Evolutionary conservation across 1,140 invertebrate genomes (phyloP).

Genomic region (Geopemphigus sp.): DNA sequence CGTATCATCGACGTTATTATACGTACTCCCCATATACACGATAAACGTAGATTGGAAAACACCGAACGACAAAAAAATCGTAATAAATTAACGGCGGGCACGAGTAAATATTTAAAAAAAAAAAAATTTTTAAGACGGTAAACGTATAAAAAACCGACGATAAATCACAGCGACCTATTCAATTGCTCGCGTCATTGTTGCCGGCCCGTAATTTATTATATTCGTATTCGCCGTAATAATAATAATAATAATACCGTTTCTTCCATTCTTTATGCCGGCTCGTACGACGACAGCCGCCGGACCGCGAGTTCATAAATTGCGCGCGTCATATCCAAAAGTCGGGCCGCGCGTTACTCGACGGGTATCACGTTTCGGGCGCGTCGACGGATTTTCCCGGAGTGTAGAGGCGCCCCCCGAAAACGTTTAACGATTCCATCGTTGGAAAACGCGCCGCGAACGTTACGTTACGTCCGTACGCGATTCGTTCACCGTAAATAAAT

Average conservation of each 20-base stretch:
- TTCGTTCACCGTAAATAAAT: no score
- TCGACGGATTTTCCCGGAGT: no score
- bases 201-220: constrained; percentile 15
- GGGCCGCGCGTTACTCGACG: not conserved
- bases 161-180: constrained; percentile 27
- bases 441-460: no score
- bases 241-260: not conserved
- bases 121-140: constrained; percentile 11
- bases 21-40: no score
- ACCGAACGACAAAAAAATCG: not conserved
- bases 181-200: constrained; percentile 17
- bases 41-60: not conserved
- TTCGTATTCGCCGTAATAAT: constrained; percentile 9
- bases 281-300: no score
- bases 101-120: constrained; percentile 28
- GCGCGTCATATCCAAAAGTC: not conserved
- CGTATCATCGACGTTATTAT: no score
- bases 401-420: no score
- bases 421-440: no score
- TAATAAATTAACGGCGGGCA: not conserved
- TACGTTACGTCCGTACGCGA: no score
- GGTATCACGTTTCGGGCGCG: no score
- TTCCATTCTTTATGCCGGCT: not conserved
- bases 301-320: constrained; percentile 17
- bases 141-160: not conserved